Percentiles rank a stretch among this genome's conserved stretches.
phyloP scores from a whole-genome alignment of 37 sponge, comb jelly and placozoan species.

The Dysidea cf. avara region DNA sequence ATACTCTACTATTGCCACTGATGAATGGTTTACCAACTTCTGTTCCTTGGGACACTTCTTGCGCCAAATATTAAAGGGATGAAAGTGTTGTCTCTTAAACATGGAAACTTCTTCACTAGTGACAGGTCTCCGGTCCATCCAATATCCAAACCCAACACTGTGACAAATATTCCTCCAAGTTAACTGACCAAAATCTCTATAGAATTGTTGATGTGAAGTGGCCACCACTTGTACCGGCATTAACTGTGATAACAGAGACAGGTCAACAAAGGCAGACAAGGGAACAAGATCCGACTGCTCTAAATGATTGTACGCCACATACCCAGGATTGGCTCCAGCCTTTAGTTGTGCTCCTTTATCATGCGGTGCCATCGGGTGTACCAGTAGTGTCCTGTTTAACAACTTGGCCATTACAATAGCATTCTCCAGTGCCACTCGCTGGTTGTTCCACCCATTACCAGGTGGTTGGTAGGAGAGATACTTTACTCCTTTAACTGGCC shows the following conservation, averaged over 20 bases:
- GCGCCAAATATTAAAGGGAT: constrained; percentile 41
- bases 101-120: constrained; percentile 30
- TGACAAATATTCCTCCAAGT: constrained; percentile 80
- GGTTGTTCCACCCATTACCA: constrained; percentile 93
- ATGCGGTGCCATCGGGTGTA: constrained; percentile 83
- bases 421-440: constrained; percentile 77
- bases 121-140: constrained; percentile 63
- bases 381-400: constrained; percentile 78
- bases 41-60: constrained; percentile 66
- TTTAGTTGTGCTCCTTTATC: constrained; percentile 42
- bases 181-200: constrained; percentile 18
- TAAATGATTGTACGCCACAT: constrained; percentile 69
- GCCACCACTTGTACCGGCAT: constrained; percentile 44
- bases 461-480: constrained; percentile 80
- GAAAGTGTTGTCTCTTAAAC: constrained; percentile 44
- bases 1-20: constrained; percentile 36
- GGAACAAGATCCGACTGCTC: constrained; percentile 55
- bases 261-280: constrained; percentile 59
- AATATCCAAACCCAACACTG: constrained; percentile 76
- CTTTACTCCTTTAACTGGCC: background rate
- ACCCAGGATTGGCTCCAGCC: constrained; percentile 38
- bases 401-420: constrained; percentile 71
- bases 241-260: constrained; percentile 50
- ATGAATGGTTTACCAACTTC: background rate
- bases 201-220: constrained; percentile 46